These are phyloP conservation scores for Noctilio leporinus DNA, from an alignment of 2,113 vertebrate genomes.

Conservation along the genomic window DNA sequence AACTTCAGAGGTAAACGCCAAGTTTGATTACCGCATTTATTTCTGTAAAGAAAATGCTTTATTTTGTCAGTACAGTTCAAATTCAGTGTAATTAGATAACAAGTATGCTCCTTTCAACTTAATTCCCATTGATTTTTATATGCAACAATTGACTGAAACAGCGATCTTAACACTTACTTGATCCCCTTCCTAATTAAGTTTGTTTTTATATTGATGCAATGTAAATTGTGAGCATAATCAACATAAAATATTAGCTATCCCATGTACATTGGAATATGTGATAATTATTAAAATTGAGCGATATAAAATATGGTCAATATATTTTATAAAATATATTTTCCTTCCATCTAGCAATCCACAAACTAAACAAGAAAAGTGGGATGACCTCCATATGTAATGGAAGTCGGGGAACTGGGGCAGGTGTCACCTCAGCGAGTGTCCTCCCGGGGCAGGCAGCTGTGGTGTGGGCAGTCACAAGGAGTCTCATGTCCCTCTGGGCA, in stretches of 20 bases:
- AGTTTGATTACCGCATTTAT: not conserved
- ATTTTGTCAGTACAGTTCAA: not conserved
- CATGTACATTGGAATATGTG: not conserved
- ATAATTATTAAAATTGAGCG: not conserved
- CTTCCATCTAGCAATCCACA: not conserved
- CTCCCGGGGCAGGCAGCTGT: not conserved
- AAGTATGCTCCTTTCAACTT: not conserved
- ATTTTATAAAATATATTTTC: not conserved
- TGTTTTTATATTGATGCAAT: not conserved
- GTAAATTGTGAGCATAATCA: not conserved
- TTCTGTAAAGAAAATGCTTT: not conserved
- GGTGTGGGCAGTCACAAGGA: not conserved
- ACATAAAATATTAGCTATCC: not conserved
- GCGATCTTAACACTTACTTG: not conserved
- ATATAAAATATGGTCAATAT: not conserved
- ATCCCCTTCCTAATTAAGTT: not conserved
- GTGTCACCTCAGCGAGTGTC: accelerated
- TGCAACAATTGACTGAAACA: slow-evolving; percentile 8
- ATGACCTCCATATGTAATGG: no score
- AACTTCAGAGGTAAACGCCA: not conserved
- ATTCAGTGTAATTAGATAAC: not conserved
- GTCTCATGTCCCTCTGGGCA: not conserved
- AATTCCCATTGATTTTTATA: slow-evolving; percentile 21
- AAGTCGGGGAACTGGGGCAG: not conserved
- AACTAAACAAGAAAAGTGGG: not conserved